A percentile compares a stretch with the other conserved stretches of the same genome.
Evolutionary conservation across 1,140 invertebrate genomes (phyloP).

Genomic region (Schlechtendalia chinensis): DNA sequence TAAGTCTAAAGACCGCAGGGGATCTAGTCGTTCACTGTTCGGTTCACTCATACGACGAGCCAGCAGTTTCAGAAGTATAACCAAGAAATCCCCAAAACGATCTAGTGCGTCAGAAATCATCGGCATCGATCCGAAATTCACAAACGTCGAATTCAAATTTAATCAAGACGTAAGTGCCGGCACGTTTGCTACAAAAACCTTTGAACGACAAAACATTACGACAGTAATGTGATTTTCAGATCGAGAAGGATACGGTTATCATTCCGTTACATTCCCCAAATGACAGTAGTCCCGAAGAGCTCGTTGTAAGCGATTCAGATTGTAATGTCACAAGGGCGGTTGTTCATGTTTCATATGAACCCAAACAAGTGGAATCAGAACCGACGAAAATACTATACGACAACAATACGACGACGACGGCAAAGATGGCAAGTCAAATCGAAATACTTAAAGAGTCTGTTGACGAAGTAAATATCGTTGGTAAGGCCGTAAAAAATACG

Average conservation of each 20-base stretch:
- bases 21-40: conserved; percentile 52
- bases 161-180: conserved; percentile 52
- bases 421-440: neutral
- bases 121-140: conserved; percentile 52
- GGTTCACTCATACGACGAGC: conserved; percentile 52
- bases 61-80: conserved; percentile 45
- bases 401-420: no score
- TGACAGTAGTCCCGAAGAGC: conserved; percentile 28
- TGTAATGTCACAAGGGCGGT: conserved; percentile 12
- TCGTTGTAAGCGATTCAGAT: conserved; percentile 34
- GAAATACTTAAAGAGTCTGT: neutral
- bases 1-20: conserved; percentile 45
- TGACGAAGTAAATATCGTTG: neutral
- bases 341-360: conserved; percentile 31
- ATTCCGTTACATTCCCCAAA: conserved; percentile 48
- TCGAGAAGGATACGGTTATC: conserved; percentile 29
- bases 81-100: conserved; percentile 50
- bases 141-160: conserved; percentile 53
- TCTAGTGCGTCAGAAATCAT: conserved; percentile 47
- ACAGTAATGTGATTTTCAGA: conserved; percentile 22
- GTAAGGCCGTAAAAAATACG: neutral
- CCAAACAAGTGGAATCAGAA: neutral
- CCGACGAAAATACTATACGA: neutral
- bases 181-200: neutral
- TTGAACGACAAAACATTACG: neutral